Evolutionary conservation across 2,888 invertebrate genomes (phyloP).

Genomic region (Heliconius aoede): DNA sequence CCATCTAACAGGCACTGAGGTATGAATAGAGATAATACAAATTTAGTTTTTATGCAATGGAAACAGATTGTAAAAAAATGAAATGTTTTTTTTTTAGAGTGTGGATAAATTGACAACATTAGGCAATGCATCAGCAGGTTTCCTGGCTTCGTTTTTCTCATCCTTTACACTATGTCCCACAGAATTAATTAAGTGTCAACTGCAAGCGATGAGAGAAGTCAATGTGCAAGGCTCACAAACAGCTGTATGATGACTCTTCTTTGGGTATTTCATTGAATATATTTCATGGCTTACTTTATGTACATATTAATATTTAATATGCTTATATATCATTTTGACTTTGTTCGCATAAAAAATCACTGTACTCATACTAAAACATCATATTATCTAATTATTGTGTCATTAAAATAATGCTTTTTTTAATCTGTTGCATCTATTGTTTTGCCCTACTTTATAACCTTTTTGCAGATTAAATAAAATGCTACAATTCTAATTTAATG

Average conservation of each 20-base stretch:
- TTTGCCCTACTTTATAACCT: neutral
- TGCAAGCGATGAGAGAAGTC: conserved; percentile 96
- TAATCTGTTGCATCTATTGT: neutral
- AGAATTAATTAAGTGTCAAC: conserved; percentile 97
- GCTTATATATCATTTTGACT: neutral
- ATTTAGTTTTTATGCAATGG: neutral
- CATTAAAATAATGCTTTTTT: neutral
- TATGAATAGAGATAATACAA: conserved; percentile 49
- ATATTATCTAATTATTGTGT: neutral
- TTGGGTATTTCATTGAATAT: conserved; percentile 65
- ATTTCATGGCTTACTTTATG: conserved; percentile 44
- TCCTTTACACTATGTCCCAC: conserved; percentile 98
- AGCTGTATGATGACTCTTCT: conserved; percentile 71
- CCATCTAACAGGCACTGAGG: conserved; percentile 70
- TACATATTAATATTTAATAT: conserved; percentile 1
- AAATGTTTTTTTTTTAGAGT: conserved; percentile 70
- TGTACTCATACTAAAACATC: neutral
- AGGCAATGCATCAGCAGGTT: conserved; percentile 95
- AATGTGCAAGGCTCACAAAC: conserved; percentile 73
- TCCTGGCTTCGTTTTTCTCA: conserved; percentile 97
- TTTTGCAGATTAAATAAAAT: neutral
- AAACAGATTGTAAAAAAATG: conserved; percentile 10
- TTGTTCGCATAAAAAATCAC: neutral
- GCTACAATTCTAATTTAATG: neutral
- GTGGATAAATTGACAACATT: conserved; percentile 87